Evolutionary conservation across 2,888 invertebrate species (phyloP), one percentile per base, ranked within the genome.

Genomic region (Polymixis lichenea): DNA sequence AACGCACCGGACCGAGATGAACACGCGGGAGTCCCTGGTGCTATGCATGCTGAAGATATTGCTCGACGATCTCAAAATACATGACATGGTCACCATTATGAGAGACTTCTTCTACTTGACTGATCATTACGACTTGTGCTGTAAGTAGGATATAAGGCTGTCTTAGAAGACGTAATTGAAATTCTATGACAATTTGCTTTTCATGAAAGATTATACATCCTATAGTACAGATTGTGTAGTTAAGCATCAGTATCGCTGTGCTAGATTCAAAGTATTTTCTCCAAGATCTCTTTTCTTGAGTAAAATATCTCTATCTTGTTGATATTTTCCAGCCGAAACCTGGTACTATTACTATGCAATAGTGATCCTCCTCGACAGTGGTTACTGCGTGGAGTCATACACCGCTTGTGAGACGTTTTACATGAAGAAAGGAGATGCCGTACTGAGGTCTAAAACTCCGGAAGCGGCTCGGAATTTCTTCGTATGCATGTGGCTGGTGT

Each of bases 401-500:
- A 88, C 89, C n/a, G 89, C 92, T 25, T 97, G 97, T 85, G 97
- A 97, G 87, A 93, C 93, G 84, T 97, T 97, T 91, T 97, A 96
- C 90, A 95, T 97, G 81, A 94, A 95, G 79, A 97, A 97, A 85
- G 97, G 97, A 5, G 96, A 97, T 70, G 94, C 95, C 38, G 91
- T 94, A 65, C 77, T 93, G 7, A 88, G 92, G 88, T 96, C 96
- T 0, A 93, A 95, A 79, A 96, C 97, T 78, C 95, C 96, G 0
- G 96, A 97, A 78, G 97, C 97, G 0, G 96, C 97, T 73, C 96
- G 93, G 89, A 94, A 97, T 88, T 97, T 97, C 86, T 96, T 97
- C 77, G 95, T 96, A 11, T 93, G 93, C 65, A 97, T 97, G 96
- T 97, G 97, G 97, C 93, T 97, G 46, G 96, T 97, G 97, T 97